Evolutionary conservation across 2,888 invertebrate species (phyloP).

Genomic region (Parnassius mnemosyne): DNA sequence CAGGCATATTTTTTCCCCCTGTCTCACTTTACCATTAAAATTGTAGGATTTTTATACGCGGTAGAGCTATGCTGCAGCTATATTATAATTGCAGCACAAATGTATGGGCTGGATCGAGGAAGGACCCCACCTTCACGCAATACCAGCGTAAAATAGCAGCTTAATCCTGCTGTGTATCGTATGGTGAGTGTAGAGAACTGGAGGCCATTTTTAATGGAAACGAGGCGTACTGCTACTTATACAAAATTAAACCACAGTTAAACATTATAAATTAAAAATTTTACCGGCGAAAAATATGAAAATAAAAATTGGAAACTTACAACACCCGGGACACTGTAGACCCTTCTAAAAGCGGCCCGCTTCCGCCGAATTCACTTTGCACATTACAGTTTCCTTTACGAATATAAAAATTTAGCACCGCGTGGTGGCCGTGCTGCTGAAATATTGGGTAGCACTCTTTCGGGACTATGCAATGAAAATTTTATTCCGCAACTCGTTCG

Average conservation of each 20-base stretch:
- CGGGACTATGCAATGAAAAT: conserved; percentile 33
- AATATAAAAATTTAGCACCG: conserved; percentile 68
- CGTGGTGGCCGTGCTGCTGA: conserved; percentile 54
- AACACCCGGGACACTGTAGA: conserved; percentile 37
- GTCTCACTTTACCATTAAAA: too few species aligned
- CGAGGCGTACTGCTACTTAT: neutral
- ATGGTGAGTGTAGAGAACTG: too few species aligned
- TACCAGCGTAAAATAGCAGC: too few species aligned
- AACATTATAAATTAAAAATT: conserved; percentile 14
- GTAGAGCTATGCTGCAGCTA: too few species aligned
- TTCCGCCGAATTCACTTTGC: conserved; percentile 57
- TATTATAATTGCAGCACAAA: too few species aligned
- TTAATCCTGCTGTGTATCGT: too few species aligned
- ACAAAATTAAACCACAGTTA: too few species aligned
- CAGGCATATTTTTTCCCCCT: too few species aligned
- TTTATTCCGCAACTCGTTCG: conserved; percentile 47
- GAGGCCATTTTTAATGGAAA: too few species aligned
- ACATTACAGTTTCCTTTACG: conserved; percentile 67
- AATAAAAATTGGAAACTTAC: conserved; percentile 37
- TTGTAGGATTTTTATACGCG: too few species aligned
- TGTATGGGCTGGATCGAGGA: too few species aligned
- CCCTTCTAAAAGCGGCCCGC: conserved; percentile 38
- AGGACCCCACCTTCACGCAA: too few species aligned
- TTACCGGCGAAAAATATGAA: neutral
- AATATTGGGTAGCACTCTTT: conserved; percentile 47